phyloP scores from a whole-genome alignment of 2,888 invertebrate genomes.

The Lapara coniferarum region DNA sequence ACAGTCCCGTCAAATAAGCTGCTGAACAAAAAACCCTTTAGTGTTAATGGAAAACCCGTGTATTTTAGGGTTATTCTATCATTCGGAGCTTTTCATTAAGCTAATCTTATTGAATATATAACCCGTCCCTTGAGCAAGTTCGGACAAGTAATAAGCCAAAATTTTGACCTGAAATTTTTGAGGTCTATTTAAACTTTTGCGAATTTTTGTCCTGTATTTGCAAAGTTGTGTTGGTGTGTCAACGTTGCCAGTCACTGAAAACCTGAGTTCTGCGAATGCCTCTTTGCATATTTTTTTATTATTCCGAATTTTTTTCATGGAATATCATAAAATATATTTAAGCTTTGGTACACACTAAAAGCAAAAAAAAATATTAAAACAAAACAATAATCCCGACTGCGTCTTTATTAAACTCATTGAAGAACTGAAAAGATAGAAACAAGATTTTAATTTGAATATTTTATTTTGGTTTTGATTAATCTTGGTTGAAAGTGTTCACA shows the following conservation, averaged over 20 bases:
- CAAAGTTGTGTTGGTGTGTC: not conserved
- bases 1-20: conserved; percentile 17
- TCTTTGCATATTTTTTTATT: not conserved
- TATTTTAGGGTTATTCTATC: conserved; percentile 16
- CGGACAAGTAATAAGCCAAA: not conserved
- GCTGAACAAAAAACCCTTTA: conserved; percentile 17
- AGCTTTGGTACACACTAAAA: too few species aligned
- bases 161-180: conserved; percentile 4
- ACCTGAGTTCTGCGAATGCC: not conserved
- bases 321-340: not conserved
- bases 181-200: not conserved
- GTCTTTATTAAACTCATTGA: too few species aligned
- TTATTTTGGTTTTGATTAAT: too few species aligned
- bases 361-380: too few species aligned
- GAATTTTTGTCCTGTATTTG: conserved; percentile 11
- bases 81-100: conserved; percentile 22
- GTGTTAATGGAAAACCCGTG: conserved; percentile 20
- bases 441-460: too few species aligned
- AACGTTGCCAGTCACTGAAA: not conserved
- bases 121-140: not conserved
- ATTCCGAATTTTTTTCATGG: not conserved
- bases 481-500: too few species aligned
- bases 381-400: too few species aligned
- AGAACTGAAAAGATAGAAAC: too few species aligned
- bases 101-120: conserved; percentile 8